Conservation (phyloP, 2,113 vertebrate species). For the Barbus barbus region DNA sequence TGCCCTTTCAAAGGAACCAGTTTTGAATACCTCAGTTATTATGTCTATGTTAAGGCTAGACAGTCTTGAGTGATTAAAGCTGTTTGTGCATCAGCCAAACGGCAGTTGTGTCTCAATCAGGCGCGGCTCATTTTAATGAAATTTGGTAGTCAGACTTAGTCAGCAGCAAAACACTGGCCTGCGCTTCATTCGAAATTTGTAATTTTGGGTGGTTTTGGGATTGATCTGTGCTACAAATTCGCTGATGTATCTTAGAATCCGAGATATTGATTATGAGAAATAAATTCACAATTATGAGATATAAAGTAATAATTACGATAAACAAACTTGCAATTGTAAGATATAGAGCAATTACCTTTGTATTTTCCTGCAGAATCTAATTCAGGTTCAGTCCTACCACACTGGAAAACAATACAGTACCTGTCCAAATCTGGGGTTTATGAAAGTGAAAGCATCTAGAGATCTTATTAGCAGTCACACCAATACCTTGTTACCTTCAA, state of each 20-base stretch:
- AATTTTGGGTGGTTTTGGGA: neutral
- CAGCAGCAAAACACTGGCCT: constrained; percentile 1
- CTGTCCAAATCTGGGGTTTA: constrained; percentile 4
- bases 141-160: constrained; percentile 28
- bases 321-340: too few relatives aligned
- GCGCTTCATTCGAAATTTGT: neutral
- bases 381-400: constrained; percentile 1
- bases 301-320: too few relatives aligned
- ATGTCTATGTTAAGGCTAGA: neutral
- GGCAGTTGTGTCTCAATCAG: constrained; percentile 30
- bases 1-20: neutral
- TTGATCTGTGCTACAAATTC: neutral
- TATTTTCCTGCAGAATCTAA: neutral
- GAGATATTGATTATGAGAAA: neutral
- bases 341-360: neutral
- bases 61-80: neutral
- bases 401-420: neutral
- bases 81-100: neutral
- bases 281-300: too few relatives aligned
- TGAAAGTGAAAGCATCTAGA: constrained; percentile 41
- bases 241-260: neutral
- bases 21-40: constrained; percentile 8
- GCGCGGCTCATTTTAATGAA: constrained; percentile 10
- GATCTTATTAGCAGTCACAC: constrained; percentile 46
- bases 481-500: constrained; percentile 6